Evolutionary conservation across 2,797 vertebrate genomes (phyloP).

Genomic region (Mycteria americana): DNA sequence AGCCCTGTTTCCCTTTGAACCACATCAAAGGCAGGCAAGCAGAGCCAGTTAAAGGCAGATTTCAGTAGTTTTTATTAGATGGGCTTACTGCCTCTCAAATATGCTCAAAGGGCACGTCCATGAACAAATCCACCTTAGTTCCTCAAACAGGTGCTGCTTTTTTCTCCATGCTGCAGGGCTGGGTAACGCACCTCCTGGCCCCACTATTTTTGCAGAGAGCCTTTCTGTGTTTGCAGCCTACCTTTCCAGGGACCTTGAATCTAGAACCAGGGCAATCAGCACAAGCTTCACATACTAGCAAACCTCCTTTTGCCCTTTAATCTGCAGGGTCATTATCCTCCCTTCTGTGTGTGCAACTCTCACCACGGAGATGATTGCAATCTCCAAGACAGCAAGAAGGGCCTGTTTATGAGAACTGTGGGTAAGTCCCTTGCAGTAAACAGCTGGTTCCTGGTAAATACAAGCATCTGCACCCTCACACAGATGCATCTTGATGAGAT

Average conservation of each 20-base stretch:
- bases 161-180: neutral
- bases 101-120: neutral
- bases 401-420: constrained; percentile 20
- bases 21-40: neutral
- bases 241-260: neutral
- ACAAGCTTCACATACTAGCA: neutral
- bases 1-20: neutral
- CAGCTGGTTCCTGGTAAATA: constrained; percentile 28
- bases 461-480: constrained; percentile 15
- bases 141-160: neutral
- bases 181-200: neutral
- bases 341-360: constrained; percentile 35
- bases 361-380: constrained; percentile 22
- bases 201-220: neutral
- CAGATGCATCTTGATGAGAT: neutral
- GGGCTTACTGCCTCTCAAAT: neutral
- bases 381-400: constrained; percentile 37
- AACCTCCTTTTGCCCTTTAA: constrained; percentile 32
- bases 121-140: constrained; percentile 27
- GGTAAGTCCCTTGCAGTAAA: neutral
- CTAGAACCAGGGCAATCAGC: neutral
- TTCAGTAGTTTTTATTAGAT: constrained; percentile 2
- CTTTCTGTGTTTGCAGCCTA: neutral
- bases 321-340: neutral
- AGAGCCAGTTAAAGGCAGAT: constrained; percentile 13